These are phyloP conservation scores for Zoroaster sp. DNA, from an alignment of 53 echinoderm and acorn worm species.

Conservation along the genomic window DNA sequence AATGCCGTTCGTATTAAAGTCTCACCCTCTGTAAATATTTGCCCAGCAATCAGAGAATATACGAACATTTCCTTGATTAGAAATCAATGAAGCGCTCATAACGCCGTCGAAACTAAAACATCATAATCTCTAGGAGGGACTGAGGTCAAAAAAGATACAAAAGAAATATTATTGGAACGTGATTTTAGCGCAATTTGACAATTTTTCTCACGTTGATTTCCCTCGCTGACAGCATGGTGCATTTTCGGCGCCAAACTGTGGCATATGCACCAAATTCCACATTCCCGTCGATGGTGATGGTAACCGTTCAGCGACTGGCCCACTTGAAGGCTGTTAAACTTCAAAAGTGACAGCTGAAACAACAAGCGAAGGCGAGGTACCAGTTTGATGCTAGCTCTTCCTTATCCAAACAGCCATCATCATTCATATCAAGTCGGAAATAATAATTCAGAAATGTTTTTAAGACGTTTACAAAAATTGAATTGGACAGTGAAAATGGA, in stretches of 20 bases:
- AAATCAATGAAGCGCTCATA: neutral
- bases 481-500: neutral
- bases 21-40: conserved; percentile 28
- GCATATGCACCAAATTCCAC: conserved; percentile 23
- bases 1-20: neutral
- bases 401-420: neutral
- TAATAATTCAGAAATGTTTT: conserved; percentile 31
- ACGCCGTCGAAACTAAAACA: neutral
- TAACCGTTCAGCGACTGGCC: neutral
- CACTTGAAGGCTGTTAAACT: neutral
- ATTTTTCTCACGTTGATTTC: conserved; percentile 34
- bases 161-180: conserved; percentile 51
- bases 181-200: conserved; percentile 29
- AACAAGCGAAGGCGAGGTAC: conserved; percentile 42
- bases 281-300: neutral
- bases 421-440: neutral
- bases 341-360: conserved; percentile 48
- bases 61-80: neutral
- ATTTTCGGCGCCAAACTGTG: neutral
- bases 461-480: neutral
- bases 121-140: neutral
- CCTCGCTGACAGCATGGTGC: conserved; percentile 51
- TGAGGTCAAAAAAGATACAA: conserved; percentile 37
- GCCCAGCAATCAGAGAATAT: conserved; percentile 16
- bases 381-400: conserved; percentile 3